These are phyloP conservation scores for Albula glossodonta DNA, from an alignment of 2,113 vertebrate species.

Conservation along the genomic window DNA sequence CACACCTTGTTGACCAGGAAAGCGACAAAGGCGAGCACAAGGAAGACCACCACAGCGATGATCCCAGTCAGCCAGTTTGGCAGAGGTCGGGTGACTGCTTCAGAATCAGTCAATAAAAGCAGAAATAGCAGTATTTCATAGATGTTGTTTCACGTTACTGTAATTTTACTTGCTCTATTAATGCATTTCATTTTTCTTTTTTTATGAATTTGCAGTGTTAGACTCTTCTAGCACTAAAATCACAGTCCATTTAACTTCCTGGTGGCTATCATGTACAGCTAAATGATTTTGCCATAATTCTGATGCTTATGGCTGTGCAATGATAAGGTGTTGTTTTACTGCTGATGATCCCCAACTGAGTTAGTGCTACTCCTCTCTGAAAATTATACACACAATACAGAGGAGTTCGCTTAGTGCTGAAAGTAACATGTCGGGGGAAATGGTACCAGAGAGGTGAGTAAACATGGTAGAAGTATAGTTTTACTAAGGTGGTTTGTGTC, in stretches of 20 bases:
- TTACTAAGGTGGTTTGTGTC: not conserved
- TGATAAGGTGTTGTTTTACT: not conserved
- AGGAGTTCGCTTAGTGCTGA: too few species aligned
- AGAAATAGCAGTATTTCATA: not conserved
- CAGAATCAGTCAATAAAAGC: not conserved
- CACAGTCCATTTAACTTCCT: not conserved
- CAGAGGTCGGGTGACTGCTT: conserved; percentile 18
- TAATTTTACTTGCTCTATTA: not conserved
- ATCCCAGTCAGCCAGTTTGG: conserved; percentile 79
- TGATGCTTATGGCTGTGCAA: not conserved
- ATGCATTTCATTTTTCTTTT: not conserved
- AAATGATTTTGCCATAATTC: not conserved
- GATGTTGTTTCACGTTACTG: not conserved
- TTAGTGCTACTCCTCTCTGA: not conserved
- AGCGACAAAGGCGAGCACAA: conserved; percentile 70
- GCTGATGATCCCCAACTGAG: not conserved
- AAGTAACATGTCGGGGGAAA: not conserved
- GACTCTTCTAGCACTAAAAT: not conserved
- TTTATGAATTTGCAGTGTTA: not conserved
- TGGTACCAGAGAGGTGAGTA: not conserved
- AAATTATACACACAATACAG: not conserved
- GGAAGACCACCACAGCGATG: conserved; percentile 72
- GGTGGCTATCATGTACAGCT: not conserved
- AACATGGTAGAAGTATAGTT: not conserved
- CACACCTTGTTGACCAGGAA: conserved; percentile 77